Evolutionary conservation across 2,113 vertebrate genomes (phyloP).

Genomic region (Clarias batrachus): DNA sequence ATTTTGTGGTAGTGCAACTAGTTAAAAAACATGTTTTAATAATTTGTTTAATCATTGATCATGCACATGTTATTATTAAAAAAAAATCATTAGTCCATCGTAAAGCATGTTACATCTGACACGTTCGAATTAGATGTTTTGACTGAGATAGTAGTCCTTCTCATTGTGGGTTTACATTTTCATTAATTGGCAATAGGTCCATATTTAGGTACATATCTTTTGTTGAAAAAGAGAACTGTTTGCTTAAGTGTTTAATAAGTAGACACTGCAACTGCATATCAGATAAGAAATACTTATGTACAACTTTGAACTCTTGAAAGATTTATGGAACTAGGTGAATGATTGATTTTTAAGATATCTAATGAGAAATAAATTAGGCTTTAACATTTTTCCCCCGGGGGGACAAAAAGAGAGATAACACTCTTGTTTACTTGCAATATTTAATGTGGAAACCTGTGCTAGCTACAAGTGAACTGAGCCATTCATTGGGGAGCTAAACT

Average conservation of each 20-base stretch:
- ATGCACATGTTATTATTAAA: not conserved
- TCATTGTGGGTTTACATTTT: not conserved
- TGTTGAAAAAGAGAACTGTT: slow-evolving; percentile 6
- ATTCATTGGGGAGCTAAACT: slow-evolving; percentile 1
- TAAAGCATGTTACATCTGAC: not conserved
- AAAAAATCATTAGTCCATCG: not conserved
- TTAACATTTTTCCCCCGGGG: slow-evolving; percentile 14
- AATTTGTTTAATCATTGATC: too few relatives aligned
- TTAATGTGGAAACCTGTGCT: slow-evolving; percentile 15
- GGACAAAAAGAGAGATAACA: slow-evolving; percentile 11
- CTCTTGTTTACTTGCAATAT: slow-evolving; percentile 9
- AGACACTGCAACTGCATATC: not conserved
- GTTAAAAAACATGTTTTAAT: not conserved
- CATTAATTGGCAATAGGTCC: not conserved
- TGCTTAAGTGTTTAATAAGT: slow-evolving; percentile 12
- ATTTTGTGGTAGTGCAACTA: not conserved
- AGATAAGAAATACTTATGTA: slow-evolving; percentile 20
- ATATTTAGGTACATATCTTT: slow-evolving; percentile 21
- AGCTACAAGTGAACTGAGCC: not conserved
- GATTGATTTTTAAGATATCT: slow-evolving; percentile 27
- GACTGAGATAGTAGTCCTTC: too few relatives aligned
- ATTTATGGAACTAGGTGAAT: slow-evolving; percentile 9
- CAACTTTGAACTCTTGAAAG: slow-evolving; percentile 16
- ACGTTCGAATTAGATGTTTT: not conserved
- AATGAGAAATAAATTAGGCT: slow-evolving; percentile 32